Evolutionary conservation across 2,888 invertebrate species (phyloP).

Genomic region (Tipula confusa): DNA sequence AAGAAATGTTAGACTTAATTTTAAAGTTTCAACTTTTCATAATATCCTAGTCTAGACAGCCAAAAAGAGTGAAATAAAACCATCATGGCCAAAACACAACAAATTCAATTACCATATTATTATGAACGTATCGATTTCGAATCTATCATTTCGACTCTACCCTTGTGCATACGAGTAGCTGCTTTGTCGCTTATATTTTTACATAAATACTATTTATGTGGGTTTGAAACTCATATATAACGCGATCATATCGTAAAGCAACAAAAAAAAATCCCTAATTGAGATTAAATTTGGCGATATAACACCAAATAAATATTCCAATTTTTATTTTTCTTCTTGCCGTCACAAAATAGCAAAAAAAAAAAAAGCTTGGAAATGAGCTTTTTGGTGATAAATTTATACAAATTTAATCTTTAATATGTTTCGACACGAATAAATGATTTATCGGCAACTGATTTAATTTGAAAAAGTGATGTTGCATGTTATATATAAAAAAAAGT

Average conservation of each 20-base stretch:
- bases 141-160: background rate
- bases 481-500: no score
- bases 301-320: background rate
- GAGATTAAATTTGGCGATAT: constrained; percentile 3
- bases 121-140: background rate
- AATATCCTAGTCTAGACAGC: no score
- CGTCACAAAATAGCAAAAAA: background rate
- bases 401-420: background rate
- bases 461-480: background rate
- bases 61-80: no score
- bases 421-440: background rate
- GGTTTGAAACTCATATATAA: background rate
- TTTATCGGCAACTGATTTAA: background rate
- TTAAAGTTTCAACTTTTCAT: no score
- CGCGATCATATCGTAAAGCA: background rate
- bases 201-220: background rate
- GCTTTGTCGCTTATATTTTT: background rate
- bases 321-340: background rate
- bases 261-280: no score
- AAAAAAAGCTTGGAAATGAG: background rate
- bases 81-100: no score
- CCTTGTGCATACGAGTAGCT: background rate
- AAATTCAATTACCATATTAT: no score
- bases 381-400: background rate
- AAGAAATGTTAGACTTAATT: no score